Conservation (phyloP, 2,797 vertebrate species). For the Ciconia nigra region DNA sequence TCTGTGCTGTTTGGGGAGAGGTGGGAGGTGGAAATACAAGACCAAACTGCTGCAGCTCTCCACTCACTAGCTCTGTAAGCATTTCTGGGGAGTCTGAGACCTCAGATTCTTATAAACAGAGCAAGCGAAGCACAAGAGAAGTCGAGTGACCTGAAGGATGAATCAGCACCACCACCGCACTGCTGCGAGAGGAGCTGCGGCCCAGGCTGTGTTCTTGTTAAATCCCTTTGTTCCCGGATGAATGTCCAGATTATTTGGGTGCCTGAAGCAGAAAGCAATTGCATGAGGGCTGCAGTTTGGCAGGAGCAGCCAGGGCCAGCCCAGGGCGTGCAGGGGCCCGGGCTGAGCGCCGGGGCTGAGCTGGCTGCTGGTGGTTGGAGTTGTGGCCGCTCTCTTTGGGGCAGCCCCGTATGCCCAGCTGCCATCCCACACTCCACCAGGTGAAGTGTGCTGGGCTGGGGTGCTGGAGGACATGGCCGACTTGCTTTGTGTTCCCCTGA, state of each 20-base stretch:
- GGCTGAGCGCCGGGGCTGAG: not conserved
- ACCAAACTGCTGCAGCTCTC: not conserved
- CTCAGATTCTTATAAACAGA: accelerated
- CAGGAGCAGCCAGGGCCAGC: not conserved
- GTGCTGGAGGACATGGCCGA: not conserved
- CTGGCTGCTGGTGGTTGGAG: not conserved
- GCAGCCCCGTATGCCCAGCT: not conserved
- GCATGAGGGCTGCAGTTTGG: not conserved
- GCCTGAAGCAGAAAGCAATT: not conserved
- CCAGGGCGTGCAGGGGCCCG: too few species aligned
- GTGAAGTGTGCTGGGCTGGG: not conserved
- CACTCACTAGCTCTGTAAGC: accelerated
- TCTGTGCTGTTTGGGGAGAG: accelerated
- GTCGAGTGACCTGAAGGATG: not conserved
- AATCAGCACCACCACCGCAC: not conserved
- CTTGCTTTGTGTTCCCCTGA: not conserved
- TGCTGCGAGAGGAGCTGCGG: not conserved
- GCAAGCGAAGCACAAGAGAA: not conserved
- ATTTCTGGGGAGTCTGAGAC: not conserved
- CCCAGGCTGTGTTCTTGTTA: not conserved
- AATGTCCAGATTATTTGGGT: not conserved
- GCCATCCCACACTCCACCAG: not conserved
- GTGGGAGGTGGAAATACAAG: accelerated
- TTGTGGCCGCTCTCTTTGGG: not conserved
- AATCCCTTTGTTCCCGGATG: not conserved